These are phyloP conservation scores for Onychomys torridus DNA, from an alignment of 2,797 vertebrate genomes.

Conservation along the genomic window DNA sequence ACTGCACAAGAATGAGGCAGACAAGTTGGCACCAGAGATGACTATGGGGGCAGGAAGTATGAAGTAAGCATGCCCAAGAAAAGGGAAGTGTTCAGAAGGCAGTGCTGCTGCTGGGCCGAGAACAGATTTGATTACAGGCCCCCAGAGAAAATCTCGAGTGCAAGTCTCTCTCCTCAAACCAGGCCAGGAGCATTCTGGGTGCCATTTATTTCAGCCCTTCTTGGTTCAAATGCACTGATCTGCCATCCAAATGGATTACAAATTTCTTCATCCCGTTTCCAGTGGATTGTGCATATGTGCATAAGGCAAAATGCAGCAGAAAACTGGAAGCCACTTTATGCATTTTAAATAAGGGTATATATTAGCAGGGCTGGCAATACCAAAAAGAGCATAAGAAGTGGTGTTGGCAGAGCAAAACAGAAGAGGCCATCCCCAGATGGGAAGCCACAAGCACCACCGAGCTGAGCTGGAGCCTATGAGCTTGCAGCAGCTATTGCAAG, in stretches of 20 bases:
- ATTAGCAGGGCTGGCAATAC: background rate
- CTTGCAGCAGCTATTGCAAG: background rate
- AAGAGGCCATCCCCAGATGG: background rate
- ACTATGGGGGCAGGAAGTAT: conserved; percentile 68
- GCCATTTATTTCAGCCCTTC: background rate
- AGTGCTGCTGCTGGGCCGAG: background rate
- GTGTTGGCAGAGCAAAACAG: background rate
- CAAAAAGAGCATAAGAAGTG: background rate
- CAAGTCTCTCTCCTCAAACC: background rate
- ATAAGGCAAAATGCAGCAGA: background rate
- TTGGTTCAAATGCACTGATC: background rate
- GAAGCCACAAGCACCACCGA: background rate
- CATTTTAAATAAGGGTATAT: background rate
- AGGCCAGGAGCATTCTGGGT: background rate
- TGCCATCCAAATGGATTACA: background rate
- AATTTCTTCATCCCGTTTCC: background rate
- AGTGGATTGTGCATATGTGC: background rate
- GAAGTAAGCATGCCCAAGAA: conserved; percentile 29
- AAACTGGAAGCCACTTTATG: background rate
- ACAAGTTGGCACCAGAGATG: conserved; percentile 76
- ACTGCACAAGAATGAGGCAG: conserved; percentile 75
- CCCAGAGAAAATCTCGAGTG: background rate
- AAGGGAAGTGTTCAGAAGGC: conserved; percentile 31
- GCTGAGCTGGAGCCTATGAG: background rate
- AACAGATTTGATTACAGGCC: background rate